phyloP scores from a whole-genome alignment of 2,113 vertebrate genomes.

The Hucho hucho region DNA sequence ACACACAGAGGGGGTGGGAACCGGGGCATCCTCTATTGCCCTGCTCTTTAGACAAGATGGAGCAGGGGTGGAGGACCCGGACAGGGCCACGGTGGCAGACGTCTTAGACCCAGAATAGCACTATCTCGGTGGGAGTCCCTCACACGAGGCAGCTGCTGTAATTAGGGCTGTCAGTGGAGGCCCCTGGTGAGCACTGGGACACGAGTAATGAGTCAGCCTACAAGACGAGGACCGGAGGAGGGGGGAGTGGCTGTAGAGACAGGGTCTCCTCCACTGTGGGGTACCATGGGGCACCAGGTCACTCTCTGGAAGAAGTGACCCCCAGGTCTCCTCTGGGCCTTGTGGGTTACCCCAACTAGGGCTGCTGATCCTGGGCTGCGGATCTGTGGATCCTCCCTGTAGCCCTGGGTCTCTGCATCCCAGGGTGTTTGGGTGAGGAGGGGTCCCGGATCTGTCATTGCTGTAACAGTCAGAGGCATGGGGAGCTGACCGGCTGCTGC shows the following conservation, averaged over 20 bases:
- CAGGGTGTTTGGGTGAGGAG: constrained; percentile 17
- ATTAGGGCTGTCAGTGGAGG: constrained; percentile 51
- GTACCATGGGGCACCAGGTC: constrained; percentile 21
- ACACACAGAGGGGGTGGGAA: background rate
- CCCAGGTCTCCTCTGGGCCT: constrained; percentile 30
- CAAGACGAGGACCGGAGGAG: constrained; percentile 1
- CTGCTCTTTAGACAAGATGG: constrained; percentile 10
- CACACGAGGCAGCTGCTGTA: constrained; percentile 42
- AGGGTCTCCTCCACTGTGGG: background rate
- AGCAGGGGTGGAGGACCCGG: constrained; percentile 1
- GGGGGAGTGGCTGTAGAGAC: background rate
- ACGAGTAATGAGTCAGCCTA: constrained; percentile 34
- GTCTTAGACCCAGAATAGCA: constrained; percentile 36
- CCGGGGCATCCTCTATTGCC: background rate
- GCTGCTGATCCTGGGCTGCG: constrained; percentile 50
- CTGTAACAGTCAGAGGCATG: constrained; percentile 44
- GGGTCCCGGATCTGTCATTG: constrained; percentile 38
- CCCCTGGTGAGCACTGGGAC: constrained; percentile 17
- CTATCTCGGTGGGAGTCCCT: constrained; percentile 52
- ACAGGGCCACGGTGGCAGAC: constrained; percentile 33
- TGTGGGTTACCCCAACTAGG: constrained; percentile 53
- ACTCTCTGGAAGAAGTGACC: background rate
- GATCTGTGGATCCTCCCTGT: constrained; percentile 32
- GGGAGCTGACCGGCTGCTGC: constrained; percentile 20
- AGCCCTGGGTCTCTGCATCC: background rate